Evolutionary conservation across 1,140 invertebrate species (phyloP).

Genomic region (Drosophila gunungcola): DNA sequence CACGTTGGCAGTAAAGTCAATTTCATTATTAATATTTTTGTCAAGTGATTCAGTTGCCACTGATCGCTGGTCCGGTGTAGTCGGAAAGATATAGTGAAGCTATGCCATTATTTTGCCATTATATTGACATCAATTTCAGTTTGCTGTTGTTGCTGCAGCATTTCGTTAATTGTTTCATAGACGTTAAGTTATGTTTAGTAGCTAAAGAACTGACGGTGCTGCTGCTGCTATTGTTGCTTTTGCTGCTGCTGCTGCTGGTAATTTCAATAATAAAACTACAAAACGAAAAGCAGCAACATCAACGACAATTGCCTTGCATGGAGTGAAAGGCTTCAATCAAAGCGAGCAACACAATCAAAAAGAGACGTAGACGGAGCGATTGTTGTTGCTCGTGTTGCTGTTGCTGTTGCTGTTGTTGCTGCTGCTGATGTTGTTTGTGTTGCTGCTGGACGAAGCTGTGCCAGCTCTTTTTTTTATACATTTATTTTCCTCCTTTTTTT

Average conservation of each 20-base stretch:
- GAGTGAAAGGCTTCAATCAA: slow-evolving; percentile 84
- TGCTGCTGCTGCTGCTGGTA: slow-evolving; percentile 56
- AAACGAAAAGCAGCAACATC: slow-evolving; percentile 69
- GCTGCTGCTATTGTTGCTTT: slow-evolving; percentile 19
- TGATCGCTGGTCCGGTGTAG: slow-evolving; percentile 15
- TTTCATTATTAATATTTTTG: not conserved
- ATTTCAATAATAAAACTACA: slow-evolving; percentile 82
- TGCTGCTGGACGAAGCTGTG: slow-evolving; percentile 73
- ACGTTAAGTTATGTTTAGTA: slow-evolving; percentile 81
- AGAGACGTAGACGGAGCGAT: slow-evolving; percentile 75
- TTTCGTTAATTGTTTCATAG: slow-evolving; percentile 83
- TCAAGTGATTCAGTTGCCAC: slow-evolving; percentile 14
- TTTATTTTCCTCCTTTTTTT: slow-evolving; percentile 64
- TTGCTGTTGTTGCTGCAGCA: slow-evolving; percentile 48
- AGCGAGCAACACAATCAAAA: slow-evolving; percentile 79
- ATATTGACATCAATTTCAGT: slow-evolving; percentile 80
- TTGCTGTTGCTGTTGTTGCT: slow-evolving; percentile 26
- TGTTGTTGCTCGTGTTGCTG: slow-evolving; percentile 47
- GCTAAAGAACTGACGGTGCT: slow-evolving; percentile 71
- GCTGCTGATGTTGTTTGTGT: slow-evolving; percentile 46
- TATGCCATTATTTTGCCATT: slow-evolving; percentile 80
- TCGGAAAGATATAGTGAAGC: slow-evolving; percentile 47
- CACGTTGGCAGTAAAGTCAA: too few relatives aligned
- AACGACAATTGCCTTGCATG: slow-evolving; percentile 83
- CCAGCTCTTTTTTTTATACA: slow-evolving; percentile 60